phyloP scores from a whole-genome alignment of 2,888 invertebrate species.

The Odontothrips loti region DNA sequence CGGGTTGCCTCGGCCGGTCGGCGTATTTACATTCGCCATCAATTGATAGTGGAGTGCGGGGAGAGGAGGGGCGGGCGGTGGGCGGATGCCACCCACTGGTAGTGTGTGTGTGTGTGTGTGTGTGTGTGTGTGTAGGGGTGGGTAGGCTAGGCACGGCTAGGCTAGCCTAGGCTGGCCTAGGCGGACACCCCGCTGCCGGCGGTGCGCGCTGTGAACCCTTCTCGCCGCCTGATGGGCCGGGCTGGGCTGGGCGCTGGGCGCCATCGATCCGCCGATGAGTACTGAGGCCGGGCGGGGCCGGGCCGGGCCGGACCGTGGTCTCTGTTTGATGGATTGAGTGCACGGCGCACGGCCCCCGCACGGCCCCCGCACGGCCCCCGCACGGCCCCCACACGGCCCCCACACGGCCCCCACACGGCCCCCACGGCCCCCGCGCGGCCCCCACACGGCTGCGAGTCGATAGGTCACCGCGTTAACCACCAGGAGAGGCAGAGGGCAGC shows the following conservation, averaged over 20 bases:
- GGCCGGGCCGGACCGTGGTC: not conserved
- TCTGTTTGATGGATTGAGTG: conserved; percentile 30
- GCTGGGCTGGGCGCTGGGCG: no score
- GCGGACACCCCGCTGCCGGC: no score
- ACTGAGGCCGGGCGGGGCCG: no score
- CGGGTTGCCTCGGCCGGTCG: not conserved
- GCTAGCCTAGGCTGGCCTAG: no score
- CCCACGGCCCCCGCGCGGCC: not conserved
- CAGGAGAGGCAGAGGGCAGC: no score
- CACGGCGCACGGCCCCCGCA: conserved; percentile 33
- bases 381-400: not conserved
- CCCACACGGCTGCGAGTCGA: not conserved
- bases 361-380: not conserved
- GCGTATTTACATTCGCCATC: conserved; percentile 11
- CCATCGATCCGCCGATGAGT: no score
- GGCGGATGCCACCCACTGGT: not conserved
- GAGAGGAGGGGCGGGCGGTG: not conserved
- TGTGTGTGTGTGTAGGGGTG: no score
- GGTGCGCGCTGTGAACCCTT: no score
- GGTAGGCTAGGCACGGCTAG: no score
- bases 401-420: not conserved
- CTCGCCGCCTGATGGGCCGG: no score
- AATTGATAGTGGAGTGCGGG: not conserved
- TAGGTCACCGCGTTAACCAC: no score
- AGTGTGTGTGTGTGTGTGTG: no score